These are phyloP conservation scores for Drosophila chauvacae DNA, from an alignment of 1,140 invertebrate species.

Conservation along the genomic window DNA sequence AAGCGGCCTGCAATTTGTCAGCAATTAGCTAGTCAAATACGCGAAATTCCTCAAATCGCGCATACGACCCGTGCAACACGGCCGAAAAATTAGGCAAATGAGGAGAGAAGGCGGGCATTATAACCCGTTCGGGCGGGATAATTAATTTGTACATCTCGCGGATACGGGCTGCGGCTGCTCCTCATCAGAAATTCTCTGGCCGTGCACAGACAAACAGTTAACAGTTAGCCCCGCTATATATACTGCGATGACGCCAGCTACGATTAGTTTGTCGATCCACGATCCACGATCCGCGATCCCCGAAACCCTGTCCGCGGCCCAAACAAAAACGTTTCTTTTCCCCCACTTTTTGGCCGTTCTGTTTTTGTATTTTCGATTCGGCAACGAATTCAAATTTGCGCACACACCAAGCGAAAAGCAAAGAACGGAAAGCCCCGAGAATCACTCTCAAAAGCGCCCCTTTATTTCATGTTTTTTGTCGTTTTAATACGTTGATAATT, in stretches of 20 bases:
- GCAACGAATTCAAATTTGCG: slow-evolving; percentile 37
- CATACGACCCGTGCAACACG: slow-evolving; percentile 38
- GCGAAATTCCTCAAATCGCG: slow-evolving; percentile 37
- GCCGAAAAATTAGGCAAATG: slow-evolving; percentile 37
- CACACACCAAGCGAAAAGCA: slow-evolving; percentile 20
- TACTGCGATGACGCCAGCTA: slow-evolving; percentile 75
- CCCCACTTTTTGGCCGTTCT: slow-evolving; percentile 1
- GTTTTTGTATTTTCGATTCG: slow-evolving; percentile 20
- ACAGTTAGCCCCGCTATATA: slow-evolving; percentile 61
- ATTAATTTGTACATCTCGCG: slow-evolving; percentile 35
- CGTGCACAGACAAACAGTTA: slow-evolving; percentile 55
- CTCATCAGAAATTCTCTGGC: slow-evolving; percentile 62
- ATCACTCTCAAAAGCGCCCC: slow-evolving; percentile 51
- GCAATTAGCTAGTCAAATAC: slow-evolving; percentile 35
- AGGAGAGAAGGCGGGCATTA: neutral
- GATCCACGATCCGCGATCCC: slow-evolving; percentile 10
- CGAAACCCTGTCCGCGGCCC: slow-evolving; percentile 5
- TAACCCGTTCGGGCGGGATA: slow-evolving; percentile 31
- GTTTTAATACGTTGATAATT: slow-evolving; percentile 12
- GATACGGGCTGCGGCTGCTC: slow-evolving; percentile 35
- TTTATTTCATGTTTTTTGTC: slow-evolving; percentile 43
- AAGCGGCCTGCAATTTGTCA: slow-evolving; percentile 57
- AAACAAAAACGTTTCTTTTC: slow-evolving; percentile 28
- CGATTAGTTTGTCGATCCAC: slow-evolving; percentile 26
- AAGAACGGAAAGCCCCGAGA: slow-evolving; percentile 20